Evolutionary conservation across 2,888 invertebrate species (phyloP).

Genomic region (Nomada ferruginata): DNA sequence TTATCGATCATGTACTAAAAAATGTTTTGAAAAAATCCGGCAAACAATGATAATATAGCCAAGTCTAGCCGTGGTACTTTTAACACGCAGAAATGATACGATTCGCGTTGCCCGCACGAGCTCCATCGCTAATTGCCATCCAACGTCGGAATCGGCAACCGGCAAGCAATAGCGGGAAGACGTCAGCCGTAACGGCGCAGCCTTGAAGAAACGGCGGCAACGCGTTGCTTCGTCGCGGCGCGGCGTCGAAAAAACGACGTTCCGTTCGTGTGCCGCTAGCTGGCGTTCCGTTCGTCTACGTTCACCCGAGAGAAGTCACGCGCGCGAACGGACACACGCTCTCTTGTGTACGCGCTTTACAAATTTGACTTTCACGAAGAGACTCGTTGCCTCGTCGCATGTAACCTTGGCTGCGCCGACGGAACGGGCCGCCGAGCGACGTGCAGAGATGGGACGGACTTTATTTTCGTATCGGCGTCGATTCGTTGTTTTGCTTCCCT

Average conservation of each 20-base stretch:
- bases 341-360: constrained; percentile 48
- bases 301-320: constrained; percentile 19
- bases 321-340: constrained; percentile 13
- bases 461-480: constrained; percentile 69
- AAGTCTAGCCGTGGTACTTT: background rate
- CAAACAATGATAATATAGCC: background rate
- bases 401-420: constrained; percentile 67
- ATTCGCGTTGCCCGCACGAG: constrained; percentile 28
- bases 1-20: constrained; percentile 23
- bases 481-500: constrained; percentile 59
- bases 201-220: constrained; percentile 53
- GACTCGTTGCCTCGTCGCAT: constrained; percentile 59
- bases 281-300: constrained; percentile 9
- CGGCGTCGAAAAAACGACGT: constrained; percentile 59
- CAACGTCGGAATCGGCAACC: constrained; percentile 44
- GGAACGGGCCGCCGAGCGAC: constrained; percentile 47
- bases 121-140: constrained; percentile 47
- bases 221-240: constrained; percentile 36
- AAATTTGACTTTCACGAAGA: constrained; percentile 70
- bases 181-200: constrained; percentile 61
- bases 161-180: constrained; percentile 40
- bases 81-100: constrained; percentile 17
- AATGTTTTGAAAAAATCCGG: background rate
- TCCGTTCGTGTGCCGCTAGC: background rate
- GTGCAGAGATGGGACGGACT: constrained; percentile 63